Evolutionary conservation across 2,797 vertebrate species (phyloP), one percentile per base, ranked within the genome.

Genomic region (Fringilla coelebs): DNA sequence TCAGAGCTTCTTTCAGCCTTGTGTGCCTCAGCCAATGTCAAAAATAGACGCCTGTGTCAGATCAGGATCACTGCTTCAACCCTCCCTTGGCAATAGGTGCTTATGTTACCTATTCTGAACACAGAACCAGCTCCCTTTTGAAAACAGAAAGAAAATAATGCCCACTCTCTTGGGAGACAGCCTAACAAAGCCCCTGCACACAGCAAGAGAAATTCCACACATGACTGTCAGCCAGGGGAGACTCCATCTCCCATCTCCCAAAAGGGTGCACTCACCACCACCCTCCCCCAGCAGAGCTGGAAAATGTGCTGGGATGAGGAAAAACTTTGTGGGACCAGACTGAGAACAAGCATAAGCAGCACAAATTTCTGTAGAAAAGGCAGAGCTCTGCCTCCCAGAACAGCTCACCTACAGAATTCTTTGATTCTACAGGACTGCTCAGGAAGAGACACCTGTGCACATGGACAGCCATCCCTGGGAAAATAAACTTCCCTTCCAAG

Each of bases 41-140:
- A 88, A 96, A 96, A 96, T 90, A 96, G 91, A 75, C 3, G 58
- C n/a, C 49, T 43, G 18, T 88, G 88, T 94, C 91, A 95, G 89
- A 85, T 61, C 76, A 72, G 82, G 93, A 88, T 84, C 85, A 51
- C 81, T 21, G 54, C 75, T 88, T 78, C 89, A 89, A 68, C 51
- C 85, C 87, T 85, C 75, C 76, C 85, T 46, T 78, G 62, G 94
- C 73, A 93, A 83, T 36, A 89, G 82, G 66, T 88, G 52, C 54
- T 91, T 73, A 58, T 0, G 0, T 68, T 75, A 86, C 46, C 57
- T 80, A 38, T 61, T 85, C 46, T 90, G 46, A 94, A 86, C 94
- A 63, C 58, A 58, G 62, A 62, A 84, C n/a, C 54, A 29, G 76
- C 20, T 72, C 51, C 55, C 76, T 58, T 88, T 51, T 41, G 58